These are phyloP conservation scores for Lerista edwardsae DNA, from an alignment of 2,797 vertebrate species.

Conservation along the genomic window DNA sequence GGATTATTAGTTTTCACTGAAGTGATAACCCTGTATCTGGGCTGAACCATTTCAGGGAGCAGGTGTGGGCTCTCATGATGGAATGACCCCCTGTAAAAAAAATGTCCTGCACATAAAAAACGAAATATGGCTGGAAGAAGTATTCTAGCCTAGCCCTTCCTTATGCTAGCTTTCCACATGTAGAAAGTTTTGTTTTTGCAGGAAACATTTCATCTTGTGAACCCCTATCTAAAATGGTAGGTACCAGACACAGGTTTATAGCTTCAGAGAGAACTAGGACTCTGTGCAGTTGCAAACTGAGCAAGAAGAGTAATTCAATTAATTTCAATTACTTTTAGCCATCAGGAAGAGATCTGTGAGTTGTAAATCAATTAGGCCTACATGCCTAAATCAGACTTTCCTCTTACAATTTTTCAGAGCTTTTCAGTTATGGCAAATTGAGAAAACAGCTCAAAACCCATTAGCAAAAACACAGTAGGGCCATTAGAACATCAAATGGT, in stretches of 20 bases:
- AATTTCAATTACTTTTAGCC: slow-evolving; percentile 17
- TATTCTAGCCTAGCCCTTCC: not conserved
- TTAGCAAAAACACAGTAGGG: not conserved
- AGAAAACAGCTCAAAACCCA: slow-evolving; percentile 4
- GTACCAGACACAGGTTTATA: not conserved
- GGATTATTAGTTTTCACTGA: not conserved
- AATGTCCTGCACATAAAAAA: not conserved
- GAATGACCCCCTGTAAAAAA: not conserved
- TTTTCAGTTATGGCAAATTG: not conserved
- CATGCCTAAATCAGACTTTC: slow-evolving; percentile 9
- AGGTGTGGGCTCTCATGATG: not conserved
- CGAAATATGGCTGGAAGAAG: not conserved
- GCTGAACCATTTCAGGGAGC: not conserved
- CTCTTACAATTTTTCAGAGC: slow-evolving; percentile 4
- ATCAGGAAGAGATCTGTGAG: not conserved
- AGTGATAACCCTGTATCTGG: not conserved
- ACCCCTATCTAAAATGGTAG: not conserved
- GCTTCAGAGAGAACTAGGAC: not conserved
- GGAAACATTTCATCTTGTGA: not conserved
- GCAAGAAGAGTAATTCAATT: slow-evolving; percentile 13
- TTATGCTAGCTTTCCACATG: not conserved
- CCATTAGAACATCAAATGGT: not conserved
- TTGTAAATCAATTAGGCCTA: slow-evolving; percentile 27
- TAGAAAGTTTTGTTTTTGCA: not conserved
- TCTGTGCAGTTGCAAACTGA: not conserved